phyloP scores from a whole-genome alignment of 2,113 vertebrate genomes.

The Asarcornis scutulata region DNA sequence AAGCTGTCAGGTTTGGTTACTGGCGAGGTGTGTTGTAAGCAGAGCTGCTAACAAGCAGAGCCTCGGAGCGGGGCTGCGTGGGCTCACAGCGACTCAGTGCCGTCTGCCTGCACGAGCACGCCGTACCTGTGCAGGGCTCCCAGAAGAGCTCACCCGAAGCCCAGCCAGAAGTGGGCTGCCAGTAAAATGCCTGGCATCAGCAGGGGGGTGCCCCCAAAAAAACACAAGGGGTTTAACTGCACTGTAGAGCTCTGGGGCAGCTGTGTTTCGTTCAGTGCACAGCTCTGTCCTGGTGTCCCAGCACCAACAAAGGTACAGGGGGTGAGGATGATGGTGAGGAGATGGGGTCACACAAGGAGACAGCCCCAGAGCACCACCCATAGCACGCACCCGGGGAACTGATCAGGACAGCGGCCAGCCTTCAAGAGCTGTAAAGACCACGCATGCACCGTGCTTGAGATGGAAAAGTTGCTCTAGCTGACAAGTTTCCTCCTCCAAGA shows the following conservation, averaged over 20 bases:
- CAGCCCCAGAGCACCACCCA: neutral
- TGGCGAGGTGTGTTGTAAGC: accelerated
- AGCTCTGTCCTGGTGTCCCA: neutral
- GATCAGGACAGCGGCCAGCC: no score
- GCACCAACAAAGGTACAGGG: neutral
- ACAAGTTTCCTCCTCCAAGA: neutral
- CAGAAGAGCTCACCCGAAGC: neutral
- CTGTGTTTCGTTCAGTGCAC: neutral
- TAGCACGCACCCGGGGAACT: neutral
- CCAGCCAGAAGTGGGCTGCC: neutral
- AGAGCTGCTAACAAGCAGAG: neutral
- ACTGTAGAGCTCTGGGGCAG: neutral
- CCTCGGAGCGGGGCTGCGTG: neutral
- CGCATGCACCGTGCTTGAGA: accelerated
- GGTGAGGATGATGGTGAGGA: neutral
- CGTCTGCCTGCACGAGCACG: no score
- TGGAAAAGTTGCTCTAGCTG: neutral
- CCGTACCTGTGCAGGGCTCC: no score
- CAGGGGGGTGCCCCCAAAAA: no score
- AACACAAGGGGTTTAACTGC: no score
- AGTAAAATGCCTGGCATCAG: neutral
- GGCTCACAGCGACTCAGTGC: neutral
- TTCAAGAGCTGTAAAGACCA: accelerated
- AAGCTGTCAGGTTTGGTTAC: neutral
- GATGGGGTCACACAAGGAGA: neutral